A percentile compares a stretch with the other conserved stretches of the same genome.
Evolutionary conservation across 2,888 invertebrate genomes (phyloP).

Genomic region (Zhengitettix transpicula): DNA sequence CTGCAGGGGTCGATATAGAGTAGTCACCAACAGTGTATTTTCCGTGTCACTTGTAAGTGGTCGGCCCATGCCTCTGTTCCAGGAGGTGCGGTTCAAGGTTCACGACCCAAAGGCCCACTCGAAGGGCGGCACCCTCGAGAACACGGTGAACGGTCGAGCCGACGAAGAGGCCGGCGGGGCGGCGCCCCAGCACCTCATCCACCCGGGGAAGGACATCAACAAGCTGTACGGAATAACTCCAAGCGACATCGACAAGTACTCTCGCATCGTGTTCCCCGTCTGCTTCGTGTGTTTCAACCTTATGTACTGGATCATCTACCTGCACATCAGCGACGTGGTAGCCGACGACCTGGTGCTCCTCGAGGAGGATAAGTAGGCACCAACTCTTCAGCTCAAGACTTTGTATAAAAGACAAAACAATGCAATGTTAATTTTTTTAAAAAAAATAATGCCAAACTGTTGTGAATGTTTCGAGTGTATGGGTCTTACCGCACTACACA

Average conservation of each 20-base stretch:
- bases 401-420: too few species aligned
- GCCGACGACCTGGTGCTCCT: conserved; percentile 82
- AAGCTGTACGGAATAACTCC: conserved; percentile 81
- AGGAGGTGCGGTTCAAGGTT: conserved; percentile 91
- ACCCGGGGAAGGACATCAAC: conserved; percentile 77
- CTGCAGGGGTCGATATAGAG: too few species aligned
- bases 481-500: background rate
- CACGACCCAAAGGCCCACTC: conserved; percentile 88
- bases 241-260: conserved; percentile 98
- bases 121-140: conserved; percentile 80
- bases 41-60: conserved; percentile 34
- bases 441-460: background rate
- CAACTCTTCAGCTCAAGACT: background rate
- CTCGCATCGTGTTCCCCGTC: conserved; percentile 93
- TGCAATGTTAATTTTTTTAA: background rate
- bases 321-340: conserved; percentile 90
- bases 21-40: background rate
- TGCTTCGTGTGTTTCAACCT: conserved; percentile 98
- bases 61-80: conserved; percentile 32
- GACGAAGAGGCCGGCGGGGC: conserved; percentile 43
- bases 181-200: conserved; percentile 55
- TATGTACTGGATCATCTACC: conserved; percentile 95
- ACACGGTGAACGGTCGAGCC: conserved; percentile 69
- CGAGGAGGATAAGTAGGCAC: conserved; percentile 33
- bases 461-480: background rate